Base-by-base conservation (phyloP, 2,113 vertebrate genomes). In the Chrysochloris asiatica region DNA sequence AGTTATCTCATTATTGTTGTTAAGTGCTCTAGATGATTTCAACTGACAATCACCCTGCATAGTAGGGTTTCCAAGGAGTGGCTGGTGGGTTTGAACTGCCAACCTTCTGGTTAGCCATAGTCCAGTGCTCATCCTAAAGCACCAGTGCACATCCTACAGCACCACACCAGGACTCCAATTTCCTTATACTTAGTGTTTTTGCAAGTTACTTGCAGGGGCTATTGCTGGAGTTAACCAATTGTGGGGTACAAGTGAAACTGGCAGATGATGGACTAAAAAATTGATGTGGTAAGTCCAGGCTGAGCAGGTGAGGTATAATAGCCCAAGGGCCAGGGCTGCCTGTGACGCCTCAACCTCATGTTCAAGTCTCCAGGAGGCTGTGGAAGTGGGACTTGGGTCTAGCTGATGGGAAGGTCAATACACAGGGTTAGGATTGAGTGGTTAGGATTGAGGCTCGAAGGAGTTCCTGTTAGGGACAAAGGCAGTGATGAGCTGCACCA, bases 381-480 rank as follows among this genome's bases (percentile, higher is more conserved):
- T 24, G 28, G 36, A 48, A 65, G 61, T 33, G 38, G 21, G 10
- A 71, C 9, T 43, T 48, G 21, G 38, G 3, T 7, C 8, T 1
- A 50, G 45, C 2, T 38, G 73, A 59, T n/a, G 2, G 1, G 30
- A 81, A 59, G 26, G 54, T 84, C 24, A 36, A 30, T 79, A 2
- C 10, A 43, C 9, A 0, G n/a, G 4, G 54, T 22, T 56, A 56
- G 56, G 10, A 0, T 83, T 82, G 4, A 9, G 17, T 61, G 4
- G 47, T 48, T 1, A 0, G 16, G 47, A n/a, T n/a, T n/a, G n/a
- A 33, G 22, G 22, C 1, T 19, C 2, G 8, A 22, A 26, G 52
- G 38, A 38, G 9, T 24, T 56, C 69, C 21, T 48, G 43, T 7
- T 80, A 45, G 33, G 33, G 67, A 16, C 16, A 43, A 38, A 45